Base-by-base conservation (phyloP, 2,888 invertebrate species). In the Hoplodrina ambigua region DNA sequence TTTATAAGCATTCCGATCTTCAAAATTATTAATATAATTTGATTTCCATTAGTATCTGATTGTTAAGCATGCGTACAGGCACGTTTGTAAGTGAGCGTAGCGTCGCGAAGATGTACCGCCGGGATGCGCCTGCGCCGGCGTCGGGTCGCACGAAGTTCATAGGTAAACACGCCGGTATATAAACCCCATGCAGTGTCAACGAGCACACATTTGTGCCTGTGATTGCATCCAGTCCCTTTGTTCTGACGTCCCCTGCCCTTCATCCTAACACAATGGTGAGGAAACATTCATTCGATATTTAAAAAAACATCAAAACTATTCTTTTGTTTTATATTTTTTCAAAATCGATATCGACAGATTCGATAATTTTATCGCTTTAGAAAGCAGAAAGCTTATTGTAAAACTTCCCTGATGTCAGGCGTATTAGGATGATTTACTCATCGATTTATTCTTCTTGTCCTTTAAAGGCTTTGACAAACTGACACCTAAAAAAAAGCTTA, bases 111-210 rank as follows among this genome's bases (percentile, higher is more conserved):
- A 90, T 91, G 90, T 84, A 86, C 89, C 87, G 89, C 78, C 86
- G 88, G 92, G 94, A 94, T 93, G 92, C 89, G 80, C 65, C 65
- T 8, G 78, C 75, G 87, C 91, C 75, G 78, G 85, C 90, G 81
- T 76, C 87, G 86, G 93, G 94, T 93, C 93, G 92, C 86, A 86
- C 92, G 92, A 95, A 94, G 95, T 95, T 95, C 95, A 95, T 93
- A 95, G 95, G 95, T 96, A 96, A 95, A 92, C 90, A 89, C 88
- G 88, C 81, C 85, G 88, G 92, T 95, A 95, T 96, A 96, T 95
- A 96, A 96, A 92, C 92, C 87, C 89, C 89, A 89, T 91, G 90
- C 94, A 86, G 92, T 96, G 94, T 93, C 95, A 93, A 89, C 88
- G 88, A 88, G 89, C 92, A 92, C 94, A 94, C 90, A 94, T 89